Evolutionary conservation across 2,888 invertebrate genomes (phyloP).

Genomic region (Tholera decimalis): DNA sequence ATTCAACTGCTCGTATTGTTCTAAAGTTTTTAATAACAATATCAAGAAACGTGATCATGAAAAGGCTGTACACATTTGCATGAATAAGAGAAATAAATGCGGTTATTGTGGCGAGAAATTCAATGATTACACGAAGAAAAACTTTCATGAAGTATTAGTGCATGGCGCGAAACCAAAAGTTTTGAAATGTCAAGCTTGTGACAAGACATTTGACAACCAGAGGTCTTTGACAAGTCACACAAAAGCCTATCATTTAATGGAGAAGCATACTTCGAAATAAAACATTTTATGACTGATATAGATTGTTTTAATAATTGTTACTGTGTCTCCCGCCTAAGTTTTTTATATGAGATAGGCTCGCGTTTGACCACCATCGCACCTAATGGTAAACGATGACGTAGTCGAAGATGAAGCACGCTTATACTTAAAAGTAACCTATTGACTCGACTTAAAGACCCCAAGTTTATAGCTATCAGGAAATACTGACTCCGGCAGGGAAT

Average conservation of each 20-base stretch:
- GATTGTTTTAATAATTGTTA: conserved; percentile 16
- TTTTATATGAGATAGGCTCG: no score
- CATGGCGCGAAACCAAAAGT: conserved; percentile 83
- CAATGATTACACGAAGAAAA: conserved; percentile 81
- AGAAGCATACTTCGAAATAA: conserved; percentile 60
- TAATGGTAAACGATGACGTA: no score
- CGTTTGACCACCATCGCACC: no score
- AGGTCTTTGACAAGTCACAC: conserved; percentile 86
- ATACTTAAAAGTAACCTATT: no score
- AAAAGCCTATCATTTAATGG: conserved; percentile 79
- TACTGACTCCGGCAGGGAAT: no score
- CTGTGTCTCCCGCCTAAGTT: no score
- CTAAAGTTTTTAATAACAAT: conserved; percentile 73
- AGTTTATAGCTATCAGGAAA: no score
- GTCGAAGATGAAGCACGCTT: no score
- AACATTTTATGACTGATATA: not conserved
- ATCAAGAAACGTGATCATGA: conserved; percentile 74
- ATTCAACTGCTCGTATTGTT: conserved; percentile 71
- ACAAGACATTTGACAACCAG: conserved; percentile 86
- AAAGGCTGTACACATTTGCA: conserved; percentile 70
- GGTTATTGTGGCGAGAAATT: conserved; percentile 81
- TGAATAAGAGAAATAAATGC: conserved; percentile 75
- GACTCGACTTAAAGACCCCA: no score
- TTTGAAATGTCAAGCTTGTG: conserved; percentile 86
- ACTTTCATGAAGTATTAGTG: conserved; percentile 77